These are phyloP conservation scores for Thecophora atra DNA, from an alignment of 2,888 invertebrate species.

Conservation along the genomic window DNA sequence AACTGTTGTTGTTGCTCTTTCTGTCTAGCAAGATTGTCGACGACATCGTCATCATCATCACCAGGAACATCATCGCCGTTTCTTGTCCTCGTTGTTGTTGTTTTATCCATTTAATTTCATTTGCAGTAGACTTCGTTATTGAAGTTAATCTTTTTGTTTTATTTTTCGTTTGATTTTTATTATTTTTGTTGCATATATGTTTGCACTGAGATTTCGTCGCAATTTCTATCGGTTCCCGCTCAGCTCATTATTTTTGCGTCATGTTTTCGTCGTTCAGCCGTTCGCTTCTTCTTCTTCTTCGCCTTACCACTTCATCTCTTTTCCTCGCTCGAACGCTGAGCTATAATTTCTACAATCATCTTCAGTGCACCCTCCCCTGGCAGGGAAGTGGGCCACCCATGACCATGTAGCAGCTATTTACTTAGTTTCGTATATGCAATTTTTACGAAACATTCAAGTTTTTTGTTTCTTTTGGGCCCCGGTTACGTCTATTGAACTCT, in stretches of 20 bases:
- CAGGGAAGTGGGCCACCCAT: not conserved
- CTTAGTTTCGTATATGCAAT: too few relatives aligned
- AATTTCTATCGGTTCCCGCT: not conserved
- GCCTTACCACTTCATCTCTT: not conserved
- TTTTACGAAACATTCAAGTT: too few relatives aligned
- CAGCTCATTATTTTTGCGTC: slow-evolving; percentile 32
- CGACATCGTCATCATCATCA: too few relatives aligned
- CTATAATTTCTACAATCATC: not conserved
- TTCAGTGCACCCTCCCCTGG: too few relatives aligned
- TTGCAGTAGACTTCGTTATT: not conserved
- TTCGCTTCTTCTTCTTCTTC: not conserved
- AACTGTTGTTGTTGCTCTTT: not conserved
- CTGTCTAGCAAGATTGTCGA: not conserved
- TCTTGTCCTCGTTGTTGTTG: too few relatives aligned
- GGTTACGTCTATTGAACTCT: slow-evolving; percentile 26
- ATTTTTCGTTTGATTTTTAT: not conserved
- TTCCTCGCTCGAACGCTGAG: not conserved
- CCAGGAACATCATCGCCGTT: not conserved
- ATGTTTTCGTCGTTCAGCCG: slow-evolving; percentile 22
- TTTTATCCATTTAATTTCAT: not conserved
- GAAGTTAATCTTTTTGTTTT: not conserved
- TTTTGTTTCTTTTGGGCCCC: too few relatives aligned
- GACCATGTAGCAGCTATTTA: too few relatives aligned
- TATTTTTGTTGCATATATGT: not conserved
- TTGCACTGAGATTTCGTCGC: slow-evolving; percentile 7